Evolutionary conservation across 2,113 vertebrate species (phyloP), one percentile per base, ranked within the genome.

Genomic region (Spea bombifrons): DNA sequence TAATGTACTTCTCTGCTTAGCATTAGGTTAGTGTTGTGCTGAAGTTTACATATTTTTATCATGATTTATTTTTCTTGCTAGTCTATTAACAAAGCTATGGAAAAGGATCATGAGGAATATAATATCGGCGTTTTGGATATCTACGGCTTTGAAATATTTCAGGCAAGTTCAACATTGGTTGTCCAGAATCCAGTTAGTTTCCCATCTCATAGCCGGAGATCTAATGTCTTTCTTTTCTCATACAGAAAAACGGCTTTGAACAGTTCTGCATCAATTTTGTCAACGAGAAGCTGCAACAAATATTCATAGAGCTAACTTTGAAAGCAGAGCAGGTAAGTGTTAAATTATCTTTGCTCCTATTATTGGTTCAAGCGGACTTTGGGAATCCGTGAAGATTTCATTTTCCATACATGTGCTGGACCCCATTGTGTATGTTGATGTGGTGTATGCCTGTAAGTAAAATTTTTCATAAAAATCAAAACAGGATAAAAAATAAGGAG

Each of bases 261-360:
- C 97, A 99, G 88, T 99, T 99, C 83, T 99, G 97, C 88, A 99
- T 99, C 88, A 99, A 99, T 91, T 99, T 99, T 66, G 97, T 99
- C 84, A 99, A 99, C 73, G 97, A 99, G 86, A 99, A 99, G 82
- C 88, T 99, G 10, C 97, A 99, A 87, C 97, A 99, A 89, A 99
- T 99, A 80, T 99, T 99, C 87, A 99, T 99, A 71, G 97, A 99
- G 84, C 88, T 99, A 81, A 99, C 97, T 0, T 88, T 99, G 67
- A 99, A 99, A 84, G 96, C 97, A 5, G 97, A 99, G 84, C 97
- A 99, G 96, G 97, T 99, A 90, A 92, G 13, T 9, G 16, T 59
- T 30, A 17, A 43, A 48, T 43, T 66, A 43, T 43, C 30, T 30
- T 30, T 30, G 30, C 30, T 30, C 30, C 30, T 30, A 30, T 30